Conservation (phyloP, 1,140 invertebrate genomes). For the Hyposmocoma kahamanoa region DNA sequence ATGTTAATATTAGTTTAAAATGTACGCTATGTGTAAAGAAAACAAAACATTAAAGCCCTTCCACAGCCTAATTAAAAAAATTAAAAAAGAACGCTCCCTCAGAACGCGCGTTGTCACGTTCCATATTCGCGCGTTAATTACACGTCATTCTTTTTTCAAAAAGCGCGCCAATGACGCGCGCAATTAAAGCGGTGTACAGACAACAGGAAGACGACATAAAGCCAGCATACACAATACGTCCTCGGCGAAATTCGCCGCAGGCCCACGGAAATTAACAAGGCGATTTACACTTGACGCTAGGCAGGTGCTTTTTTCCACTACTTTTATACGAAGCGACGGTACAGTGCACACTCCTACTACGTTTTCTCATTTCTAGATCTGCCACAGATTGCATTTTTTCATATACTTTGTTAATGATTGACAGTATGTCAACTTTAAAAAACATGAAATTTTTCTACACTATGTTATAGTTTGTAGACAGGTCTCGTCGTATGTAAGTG, state of each 20-base stretch:
- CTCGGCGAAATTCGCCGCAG: conserved; percentile 70
- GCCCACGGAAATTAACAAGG: conserved; percentile 70
- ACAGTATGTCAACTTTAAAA: too few species aligned
- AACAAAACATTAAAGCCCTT: conserved; percentile 53
- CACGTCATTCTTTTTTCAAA: conserved; percentile 73
- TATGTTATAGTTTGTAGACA: conserved; percentile 23
- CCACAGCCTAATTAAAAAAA: conserved; percentile 69
- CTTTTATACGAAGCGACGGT: conserved; percentile 31
- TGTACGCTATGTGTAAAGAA: too few species aligned
- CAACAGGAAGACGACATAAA: conserved; percentile 72
- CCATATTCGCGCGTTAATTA: conserved; percentile 73
- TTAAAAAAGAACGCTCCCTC: conserved; percentile 63
- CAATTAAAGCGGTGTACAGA: conserved; percentile 71
- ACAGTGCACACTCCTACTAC: neutral
- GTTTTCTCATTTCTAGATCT: neutral
- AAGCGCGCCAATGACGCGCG: conserved; percentile 70
- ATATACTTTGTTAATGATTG: neutral
- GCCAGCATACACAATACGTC: conserved; percentile 69
- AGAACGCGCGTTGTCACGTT: conserved; percentile 69
- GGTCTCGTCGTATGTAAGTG: conserved; percentile 17
- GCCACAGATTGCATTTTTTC: neutral
- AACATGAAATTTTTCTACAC: conserved; percentile 25
- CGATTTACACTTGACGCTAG: conserved; percentile 73
- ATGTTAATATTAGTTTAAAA: too few species aligned
- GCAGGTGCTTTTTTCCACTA: conserved; percentile 61